Conservation (phyloP, 2,888 invertebrate genomes). For the Galeruca laticollis region DNA sequence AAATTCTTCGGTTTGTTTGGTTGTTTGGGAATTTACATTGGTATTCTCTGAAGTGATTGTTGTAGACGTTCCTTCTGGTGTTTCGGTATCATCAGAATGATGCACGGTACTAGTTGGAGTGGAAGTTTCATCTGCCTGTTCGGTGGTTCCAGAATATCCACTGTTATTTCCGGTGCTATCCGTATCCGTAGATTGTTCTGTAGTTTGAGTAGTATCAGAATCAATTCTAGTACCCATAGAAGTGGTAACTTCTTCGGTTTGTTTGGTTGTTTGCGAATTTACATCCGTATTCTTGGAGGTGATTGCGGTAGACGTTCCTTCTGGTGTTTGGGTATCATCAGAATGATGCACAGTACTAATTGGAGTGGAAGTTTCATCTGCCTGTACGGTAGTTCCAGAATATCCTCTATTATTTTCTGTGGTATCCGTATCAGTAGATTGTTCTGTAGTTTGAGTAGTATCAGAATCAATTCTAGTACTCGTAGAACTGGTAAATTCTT, state of each 20-base stretch:
- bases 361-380: not conserved
- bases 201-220: constrained; percentile 10
- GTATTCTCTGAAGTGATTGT: too few relatives aligned
- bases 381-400: constrained; percentile 47
- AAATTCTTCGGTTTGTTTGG: too few relatives aligned
- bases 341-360: not conserved
- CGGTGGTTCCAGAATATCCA: too few relatives aligned
- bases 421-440: too few relatives aligned
- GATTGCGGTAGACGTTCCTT: not conserved
- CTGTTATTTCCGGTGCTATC: too few relatives aligned
- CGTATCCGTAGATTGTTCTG: not conserved
- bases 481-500: not conserved
- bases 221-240: constrained; percentile 41
- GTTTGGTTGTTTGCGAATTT: not conserved
- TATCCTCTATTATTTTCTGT: not conserved
- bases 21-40: too few relatives aligned
- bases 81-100: too few relatives aligned
- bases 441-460: not conserved
- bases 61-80: too few relatives aligned
- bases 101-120: too few relatives aligned
- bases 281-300: not conserved
- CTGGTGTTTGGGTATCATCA: not conserved
- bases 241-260: not conserved
- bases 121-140: too few relatives aligned
- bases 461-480: not conserved